Percentiles rank a stretch among this genome's conserved stretches.
These are phyloP conservation scores for Thalassaphorura encarpata DNA, from an alignment of 1,140 invertebrate genomes.

Conservation along the genomic window DNA sequence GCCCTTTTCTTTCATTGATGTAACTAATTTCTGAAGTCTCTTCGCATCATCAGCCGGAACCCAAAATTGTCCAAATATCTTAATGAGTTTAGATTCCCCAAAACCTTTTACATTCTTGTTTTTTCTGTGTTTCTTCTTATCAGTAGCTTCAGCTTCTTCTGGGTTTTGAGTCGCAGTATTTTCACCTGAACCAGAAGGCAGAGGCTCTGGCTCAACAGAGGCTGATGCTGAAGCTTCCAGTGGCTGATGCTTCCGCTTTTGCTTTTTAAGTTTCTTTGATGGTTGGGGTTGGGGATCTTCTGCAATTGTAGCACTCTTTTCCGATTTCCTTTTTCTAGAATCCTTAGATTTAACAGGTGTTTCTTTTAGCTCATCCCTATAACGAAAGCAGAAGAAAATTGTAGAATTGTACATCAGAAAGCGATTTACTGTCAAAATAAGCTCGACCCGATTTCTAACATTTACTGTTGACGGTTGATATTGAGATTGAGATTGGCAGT, in stretches of 20 bases:
- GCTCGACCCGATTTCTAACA: not conserved
- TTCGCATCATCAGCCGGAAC: slow-evolving; percentile 49
- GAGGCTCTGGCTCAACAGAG: not conserved
- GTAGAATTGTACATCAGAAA: not conserved
- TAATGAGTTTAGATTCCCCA: slow-evolving; percentile 20
- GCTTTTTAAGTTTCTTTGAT: not conserved
- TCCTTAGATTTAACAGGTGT: too few relatives aligned
- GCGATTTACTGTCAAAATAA: not conserved
- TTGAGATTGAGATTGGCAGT: not conserved
- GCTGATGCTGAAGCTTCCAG: not conserved
- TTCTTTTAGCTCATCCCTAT: too few relatives aligned
- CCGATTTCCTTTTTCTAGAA: too few relatives aligned
- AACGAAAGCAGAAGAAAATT: too few relatives aligned
- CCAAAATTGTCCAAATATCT: slow-evolving; percentile 30
- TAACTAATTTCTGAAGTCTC: slow-evolving; percentile 48
- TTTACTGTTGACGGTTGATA: not conserved
- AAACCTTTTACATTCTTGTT: slow-evolving; percentile 2
- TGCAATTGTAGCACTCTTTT: too few relatives aligned
- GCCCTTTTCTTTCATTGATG: slow-evolving; percentile 55
- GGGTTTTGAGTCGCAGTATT: not conserved
- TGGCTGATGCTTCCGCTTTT: not conserved
- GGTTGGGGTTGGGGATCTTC: too few relatives aligned
- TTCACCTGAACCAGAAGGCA: not conserved
- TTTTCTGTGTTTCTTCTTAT: not conserved
- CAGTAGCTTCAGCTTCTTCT: too few relatives aligned